Evolutionary conservation across 2,888 invertebrate species (phyloP), one percentile per base, ranked within the genome.

Genomic region (Eilema depressum): DNA sequence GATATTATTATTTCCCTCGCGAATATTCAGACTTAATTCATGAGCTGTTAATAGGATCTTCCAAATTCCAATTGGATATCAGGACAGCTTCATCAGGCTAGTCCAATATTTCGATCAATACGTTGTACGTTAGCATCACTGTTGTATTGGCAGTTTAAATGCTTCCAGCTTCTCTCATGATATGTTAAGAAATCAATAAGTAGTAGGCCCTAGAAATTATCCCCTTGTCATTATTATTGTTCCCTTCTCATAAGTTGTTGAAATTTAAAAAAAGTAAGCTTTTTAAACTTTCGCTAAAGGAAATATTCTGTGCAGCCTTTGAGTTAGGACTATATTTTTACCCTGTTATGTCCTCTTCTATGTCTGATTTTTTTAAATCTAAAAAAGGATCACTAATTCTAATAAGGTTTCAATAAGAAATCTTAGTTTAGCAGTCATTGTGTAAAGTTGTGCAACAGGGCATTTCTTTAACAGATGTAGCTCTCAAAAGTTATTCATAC

Each of bases 401-500:
- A 53, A 10, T 53, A n/a, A 53, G n/a, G 10, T 53, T 53, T 53
- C 53, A n/a, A 53, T 53, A 8, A 7, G n/a, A n/a, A 20, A 53
- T 53, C 20, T 53, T n/a, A 47, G 5, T 20, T 53, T 20, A 20
- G 20, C 14, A 7, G 5, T 47, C 14, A 37, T 68, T 63, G 23
- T 28, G 28, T 47, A 62, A 74, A 69, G 64, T 69, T 67, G 63
- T 69, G 72, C 67, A 71, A 69, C 59, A 56, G 14, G 11, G 14
- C 33, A 26, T 66, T 53, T 53, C 7, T n/a, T 10, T 53, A 10
- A 53, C n/a, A 53, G 53, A 53, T 53, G n/a, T 53, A 10, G n/a
- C 10, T 8, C 5, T n/a, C 53, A n/a, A 41, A 37, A 53, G 20
- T 47, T n/a, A n/a, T 20, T 53, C 20, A n/a, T n/a, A n/a, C n/a